Evolutionary conservation across 53 echinoderm and acorn worm genomes (phyloP).

Genomic region (Stichopus horrens): DNA sequence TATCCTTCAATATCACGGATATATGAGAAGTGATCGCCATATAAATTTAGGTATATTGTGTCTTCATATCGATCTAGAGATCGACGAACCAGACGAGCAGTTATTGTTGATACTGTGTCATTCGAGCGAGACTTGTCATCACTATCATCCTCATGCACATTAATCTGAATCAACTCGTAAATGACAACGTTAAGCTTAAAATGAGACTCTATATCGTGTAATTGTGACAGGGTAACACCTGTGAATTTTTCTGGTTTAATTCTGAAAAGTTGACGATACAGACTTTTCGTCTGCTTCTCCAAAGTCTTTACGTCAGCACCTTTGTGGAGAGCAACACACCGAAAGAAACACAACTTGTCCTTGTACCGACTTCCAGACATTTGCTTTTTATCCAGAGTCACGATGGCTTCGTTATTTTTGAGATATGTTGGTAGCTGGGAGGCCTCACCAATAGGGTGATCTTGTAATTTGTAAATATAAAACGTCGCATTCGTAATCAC

Average conservation of each 20-base stretch:
- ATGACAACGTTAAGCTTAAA: slow-evolving; percentile 4
- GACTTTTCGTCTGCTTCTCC: slow-evolving; percentile 16
- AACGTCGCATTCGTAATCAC: slow-evolving; percentile 34
- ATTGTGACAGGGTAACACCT: neutral
- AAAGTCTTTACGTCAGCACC: neutral
- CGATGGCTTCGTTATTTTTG: neutral
- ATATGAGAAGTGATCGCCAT: slow-evolving; percentile 46
- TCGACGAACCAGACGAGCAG: slow-evolving; percentile 43
- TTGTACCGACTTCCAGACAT: slow-evolving; percentile 8
- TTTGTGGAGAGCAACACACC: slow-evolving; percentile 48
- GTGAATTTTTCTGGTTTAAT: neutral
- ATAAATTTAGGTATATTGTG: slow-evolving; percentile 56
- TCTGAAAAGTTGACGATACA: neutral
- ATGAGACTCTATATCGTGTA: neutral
- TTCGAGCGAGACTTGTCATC: neutral
- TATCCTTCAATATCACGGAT: slow-evolving; percentile 47
- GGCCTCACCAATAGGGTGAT: slow-evolving; percentile 46
- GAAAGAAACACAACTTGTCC: slow-evolving; percentile 42
- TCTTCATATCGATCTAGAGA: neutral
- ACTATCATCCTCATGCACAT: neutral
- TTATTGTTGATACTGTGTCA: neutral
- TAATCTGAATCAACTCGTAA: neutral
- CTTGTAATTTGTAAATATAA: slow-evolving; percentile 37
- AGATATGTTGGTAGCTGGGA: slow-evolving; percentile 18
- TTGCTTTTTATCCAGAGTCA: neutral